Evolutionary conservation across 2,113 vertebrate species (phyloP).

Genomic region (Pseudolaguvia tuberculata): DNA sequence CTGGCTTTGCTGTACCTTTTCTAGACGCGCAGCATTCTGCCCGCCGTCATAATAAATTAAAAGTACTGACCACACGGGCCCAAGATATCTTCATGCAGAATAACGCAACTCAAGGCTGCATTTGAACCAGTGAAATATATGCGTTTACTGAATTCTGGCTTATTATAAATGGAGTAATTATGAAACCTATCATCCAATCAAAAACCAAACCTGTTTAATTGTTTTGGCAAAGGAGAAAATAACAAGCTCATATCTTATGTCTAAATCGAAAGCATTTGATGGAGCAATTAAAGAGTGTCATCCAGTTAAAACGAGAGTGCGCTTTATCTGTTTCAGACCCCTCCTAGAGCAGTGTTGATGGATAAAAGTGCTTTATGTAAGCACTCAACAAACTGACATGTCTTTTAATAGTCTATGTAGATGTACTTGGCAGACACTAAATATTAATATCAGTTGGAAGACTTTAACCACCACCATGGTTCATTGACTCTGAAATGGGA

Average conservation of each 20-base stretch:
- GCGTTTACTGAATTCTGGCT: background rate
- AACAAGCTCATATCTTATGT: no score
- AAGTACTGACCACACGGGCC: no score
- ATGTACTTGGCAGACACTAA: background rate
- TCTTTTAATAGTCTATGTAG: conserved; percentile 2
- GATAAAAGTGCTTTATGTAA: background rate
- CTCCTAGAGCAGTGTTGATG: background rate
- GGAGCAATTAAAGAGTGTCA: background rate
- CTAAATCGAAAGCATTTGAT: background rate
- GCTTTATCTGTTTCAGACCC: background rate
- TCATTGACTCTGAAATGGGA: background rate
- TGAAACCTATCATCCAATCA: background rate
- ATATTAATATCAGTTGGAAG: background rate
- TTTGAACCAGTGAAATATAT: background rate
- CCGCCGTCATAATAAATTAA: background rate
- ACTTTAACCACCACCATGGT: background rate
- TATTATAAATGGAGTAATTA: background rate
- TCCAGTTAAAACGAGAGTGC: background rate
- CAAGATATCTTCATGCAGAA: background rate
- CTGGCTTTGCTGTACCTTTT: background rate
- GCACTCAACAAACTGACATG: background rate
- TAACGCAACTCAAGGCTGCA: background rate
- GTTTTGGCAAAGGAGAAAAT: no score
- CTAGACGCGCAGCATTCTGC: background rate
- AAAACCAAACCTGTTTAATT: no score